Evolutionary conservation across 2,888 invertebrate genomes (phyloP).

Genomic region (Aplocera efformata): DNA sequence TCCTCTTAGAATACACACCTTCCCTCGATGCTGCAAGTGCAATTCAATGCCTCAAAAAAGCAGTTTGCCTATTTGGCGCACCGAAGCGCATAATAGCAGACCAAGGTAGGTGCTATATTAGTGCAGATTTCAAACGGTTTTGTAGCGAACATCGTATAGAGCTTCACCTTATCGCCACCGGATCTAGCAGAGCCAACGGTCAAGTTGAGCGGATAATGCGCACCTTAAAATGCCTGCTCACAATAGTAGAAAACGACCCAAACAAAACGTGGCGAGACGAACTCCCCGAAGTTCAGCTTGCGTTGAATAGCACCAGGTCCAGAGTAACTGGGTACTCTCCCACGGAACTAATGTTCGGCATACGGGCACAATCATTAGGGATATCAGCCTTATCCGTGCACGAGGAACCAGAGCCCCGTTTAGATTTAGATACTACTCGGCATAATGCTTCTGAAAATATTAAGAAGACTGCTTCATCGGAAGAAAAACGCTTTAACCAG

Average conservation of each 20-base stretch:
- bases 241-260: constrained; percentile 18
- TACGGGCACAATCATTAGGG: constrained; percentile 17
- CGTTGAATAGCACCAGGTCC: constrained; percentile 26
- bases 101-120: constrained; percentile 26
- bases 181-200: constrained; percentile 23
- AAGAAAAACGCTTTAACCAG: neutral
- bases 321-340: constrained; percentile 26
- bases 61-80: constrained; percentile 29
- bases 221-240: constrained; percentile 24
- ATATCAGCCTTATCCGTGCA: neutral
- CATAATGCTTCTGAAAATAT: neutral
- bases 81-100: constrained; percentile 27
- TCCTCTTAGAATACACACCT: too few relatives aligned
- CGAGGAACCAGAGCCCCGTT: too few relatives aligned
- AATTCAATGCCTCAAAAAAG: constrained; percentile 22
- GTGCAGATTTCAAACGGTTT: constrained; percentile 24
- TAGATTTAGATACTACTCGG: neutral
- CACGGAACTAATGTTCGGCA: constrained; percentile 29
- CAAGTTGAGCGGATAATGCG: constrained; percentile 24
- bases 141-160: constrained; percentile 25
- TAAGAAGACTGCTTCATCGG: neutral
- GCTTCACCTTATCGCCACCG: constrained; percentile 32
- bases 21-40: constrained; percentile 19
- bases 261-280: constrained; percentile 24
- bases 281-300: constrained; percentile 26